These are phyloP conservation scores for Limnephilus auricula DNA, from an alignment of 2,888 invertebrate genomes.

Conservation along the genomic window DNA sequence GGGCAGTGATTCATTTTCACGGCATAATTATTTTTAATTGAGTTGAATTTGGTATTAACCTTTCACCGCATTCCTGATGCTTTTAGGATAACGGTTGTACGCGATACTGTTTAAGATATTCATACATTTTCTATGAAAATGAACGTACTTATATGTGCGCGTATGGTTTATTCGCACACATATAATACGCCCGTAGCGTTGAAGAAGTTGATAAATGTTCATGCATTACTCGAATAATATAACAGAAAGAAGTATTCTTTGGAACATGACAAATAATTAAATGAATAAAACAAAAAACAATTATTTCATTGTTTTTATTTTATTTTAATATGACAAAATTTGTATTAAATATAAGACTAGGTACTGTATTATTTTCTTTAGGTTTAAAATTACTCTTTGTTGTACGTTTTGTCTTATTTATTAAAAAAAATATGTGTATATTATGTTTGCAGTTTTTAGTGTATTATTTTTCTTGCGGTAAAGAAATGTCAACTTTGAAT, in stretches of 20 bases:
- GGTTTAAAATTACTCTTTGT: slow-evolving; percentile 9
- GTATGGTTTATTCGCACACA: no score
- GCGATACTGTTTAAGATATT: no score
- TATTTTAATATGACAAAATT: slow-evolving; percentile 34
- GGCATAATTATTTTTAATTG: not conserved
- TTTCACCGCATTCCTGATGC: no score
- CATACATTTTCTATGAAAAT: no score
- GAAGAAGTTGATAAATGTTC: not conserved
- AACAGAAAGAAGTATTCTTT: slow-evolving; percentile 15
- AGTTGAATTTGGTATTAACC: not conserved
- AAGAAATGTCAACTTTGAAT: not conserved
- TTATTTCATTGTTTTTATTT: slow-evolving; percentile 23
- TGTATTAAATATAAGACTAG: slow-evolving; percentile 44
- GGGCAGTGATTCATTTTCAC: not conserved
- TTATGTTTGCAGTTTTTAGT: not conserved
- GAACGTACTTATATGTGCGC: no score
- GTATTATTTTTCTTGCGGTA: not conserved
- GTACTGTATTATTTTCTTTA: slow-evolving; percentile 37
- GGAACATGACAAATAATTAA: slow-evolving; percentile 42
- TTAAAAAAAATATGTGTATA: slow-evolving; percentile 17
- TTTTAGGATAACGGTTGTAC: no score
- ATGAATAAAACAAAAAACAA: not conserved
- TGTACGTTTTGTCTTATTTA: slow-evolving; percentile 28
- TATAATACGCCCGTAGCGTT: no score
- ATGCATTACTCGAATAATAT: not conserved